Base-by-base conservation (phyloP, 2,113 vertebrate genomes). In the Brachyhypopomus gauderio region DNA sequence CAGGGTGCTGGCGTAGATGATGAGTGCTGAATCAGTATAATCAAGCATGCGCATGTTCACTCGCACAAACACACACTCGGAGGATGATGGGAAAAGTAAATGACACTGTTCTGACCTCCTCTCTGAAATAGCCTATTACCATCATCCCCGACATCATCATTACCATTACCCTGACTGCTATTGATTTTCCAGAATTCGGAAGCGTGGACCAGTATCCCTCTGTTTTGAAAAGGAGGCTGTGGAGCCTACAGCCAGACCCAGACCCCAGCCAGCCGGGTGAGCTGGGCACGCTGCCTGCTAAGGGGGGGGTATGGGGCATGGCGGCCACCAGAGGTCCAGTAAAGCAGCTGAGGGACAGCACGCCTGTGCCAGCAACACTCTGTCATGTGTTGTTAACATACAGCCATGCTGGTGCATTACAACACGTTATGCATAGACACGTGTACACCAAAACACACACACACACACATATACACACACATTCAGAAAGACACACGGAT, bases 111-210 rank as follows among this genome's bases (percentile, higher is more conserved):
- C 55, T 81, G 72, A 59, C 77, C 55, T 0, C 36, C 20, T 36
- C 60, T 52, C 17, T 69, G 23, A 59, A 75, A 81, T n/a, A 56
- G 60, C 52, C 30, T 58, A 25, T 75, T 56, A 75, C 22, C n/a
- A 25, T 62, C 55, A 75, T 78, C 64, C 23, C 62, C 41, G 34
- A 60, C 69, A 80, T 58, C 56, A 62, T 64, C 76, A 67, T 56
- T 48, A 78, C 41, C 60, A 30, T 66, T 22, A 27, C 71, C 66
- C 67, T 70, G 56, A 71, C 55, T 38, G 34, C 5, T 63, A 81
- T 75, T 67, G 52, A 27, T 81, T 81, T 81, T 81, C 79, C 79
- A 81, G 72, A 75, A 66, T 45, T 38, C 1, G 48, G 30, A 67
- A 30, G 52, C 59, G 22, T n/a, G 36, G 69, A 63, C 62, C 72